Conservation (phyloP, 1,140 invertebrate genomes). For the Hesperophylax magnus region DNA sequence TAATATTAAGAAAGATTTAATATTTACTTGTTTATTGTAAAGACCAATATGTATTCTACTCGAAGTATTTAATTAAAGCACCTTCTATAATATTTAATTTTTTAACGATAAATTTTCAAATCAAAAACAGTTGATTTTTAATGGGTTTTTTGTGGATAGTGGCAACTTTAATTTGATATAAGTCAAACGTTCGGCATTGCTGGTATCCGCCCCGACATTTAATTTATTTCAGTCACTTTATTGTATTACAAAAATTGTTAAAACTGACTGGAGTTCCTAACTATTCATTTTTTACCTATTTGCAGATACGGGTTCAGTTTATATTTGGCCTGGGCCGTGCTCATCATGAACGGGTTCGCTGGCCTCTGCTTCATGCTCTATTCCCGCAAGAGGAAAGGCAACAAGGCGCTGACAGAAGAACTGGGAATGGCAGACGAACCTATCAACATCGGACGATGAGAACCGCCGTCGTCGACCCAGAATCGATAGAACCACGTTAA, state of each 20-base stretch:
- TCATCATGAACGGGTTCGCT: slow-evolving; percentile 78
- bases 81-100: too few species aligned
- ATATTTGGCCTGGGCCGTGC: slow-evolving; percentile 85
- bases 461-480: neutral
- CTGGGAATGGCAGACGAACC: slow-evolving; percentile 88
- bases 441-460: slow-evolving; percentile 85
- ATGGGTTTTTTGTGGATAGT: too few species aligned
- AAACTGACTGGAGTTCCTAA: neutral
- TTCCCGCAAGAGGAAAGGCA: slow-evolving; percentile 87
- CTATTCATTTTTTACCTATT: neutral
- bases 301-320: slow-evolving; percentile 81
- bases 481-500: neutral
- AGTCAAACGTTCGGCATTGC: too few species aligned
- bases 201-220: too few species aligned
- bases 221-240: too few species aligned
- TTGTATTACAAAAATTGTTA: neutral
- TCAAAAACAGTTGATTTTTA: too few species aligned
- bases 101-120: too few species aligned
- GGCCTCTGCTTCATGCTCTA: slow-evolving; percentile 83
- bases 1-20: too few species aligned
- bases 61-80: too few species aligned
- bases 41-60: too few species aligned
- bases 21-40: too few species aligned
- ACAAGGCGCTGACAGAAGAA: slow-evolving; percentile 83
- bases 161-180: too few species aligned